Conservation (phyloP, 92 coral and sea anemone genomes). For the Epizoanthus illoricatus region DNA sequence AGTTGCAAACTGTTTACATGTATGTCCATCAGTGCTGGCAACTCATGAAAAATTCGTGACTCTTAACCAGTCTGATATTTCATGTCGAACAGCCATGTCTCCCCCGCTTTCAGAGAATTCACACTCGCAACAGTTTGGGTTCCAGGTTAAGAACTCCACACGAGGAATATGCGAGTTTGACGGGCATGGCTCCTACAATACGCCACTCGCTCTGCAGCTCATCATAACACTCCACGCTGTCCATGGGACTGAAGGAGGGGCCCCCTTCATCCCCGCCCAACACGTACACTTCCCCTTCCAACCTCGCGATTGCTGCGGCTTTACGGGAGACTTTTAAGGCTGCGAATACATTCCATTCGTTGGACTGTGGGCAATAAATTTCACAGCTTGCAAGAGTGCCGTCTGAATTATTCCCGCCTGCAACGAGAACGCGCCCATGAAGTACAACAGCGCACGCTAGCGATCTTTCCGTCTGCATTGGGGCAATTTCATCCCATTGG, state of each 20-base stretch:
- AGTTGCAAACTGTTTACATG: too few species aligned
- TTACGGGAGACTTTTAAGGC: slow-evolving; percentile 46
- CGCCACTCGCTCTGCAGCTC: slow-evolving; percentile 17
- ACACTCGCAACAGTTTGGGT: background rate
- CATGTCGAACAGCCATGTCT: too few species aligned
- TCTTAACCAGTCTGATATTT: too few species aligned
- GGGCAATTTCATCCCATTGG: slow-evolving; percentile 40
- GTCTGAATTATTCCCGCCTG: slow-evolving; percentile 39
- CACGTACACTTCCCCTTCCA: slow-evolving; percentile 38
- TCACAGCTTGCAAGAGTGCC: slow-evolving; percentile 46
- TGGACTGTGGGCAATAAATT: slow-evolving; percentile 40
- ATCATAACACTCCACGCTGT: slow-evolving; percentile 49
- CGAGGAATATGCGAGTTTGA: slow-evolving; percentile 1
- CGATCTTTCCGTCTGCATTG: slow-evolving; percentile 35
- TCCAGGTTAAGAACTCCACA: slow-evolving; percentile 6
- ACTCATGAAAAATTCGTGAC: too few species aligned
- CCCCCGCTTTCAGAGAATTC: background rate
- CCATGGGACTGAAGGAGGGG: background rate
- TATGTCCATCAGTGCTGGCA: too few species aligned
- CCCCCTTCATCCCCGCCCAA: slow-evolving; percentile 51
- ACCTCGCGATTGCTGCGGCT: slow-evolving; percentile 48
- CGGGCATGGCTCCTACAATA: slow-evolving; percentile 35
- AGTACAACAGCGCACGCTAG: slow-evolving; percentile 37
- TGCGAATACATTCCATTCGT: slow-evolving; percentile 44
- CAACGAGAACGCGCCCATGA: slow-evolving; percentile 28